Evolutionary conservation across 2,113 vertebrate genomes (phyloP).

Genomic region (Steatornis caripensis): DNA sequence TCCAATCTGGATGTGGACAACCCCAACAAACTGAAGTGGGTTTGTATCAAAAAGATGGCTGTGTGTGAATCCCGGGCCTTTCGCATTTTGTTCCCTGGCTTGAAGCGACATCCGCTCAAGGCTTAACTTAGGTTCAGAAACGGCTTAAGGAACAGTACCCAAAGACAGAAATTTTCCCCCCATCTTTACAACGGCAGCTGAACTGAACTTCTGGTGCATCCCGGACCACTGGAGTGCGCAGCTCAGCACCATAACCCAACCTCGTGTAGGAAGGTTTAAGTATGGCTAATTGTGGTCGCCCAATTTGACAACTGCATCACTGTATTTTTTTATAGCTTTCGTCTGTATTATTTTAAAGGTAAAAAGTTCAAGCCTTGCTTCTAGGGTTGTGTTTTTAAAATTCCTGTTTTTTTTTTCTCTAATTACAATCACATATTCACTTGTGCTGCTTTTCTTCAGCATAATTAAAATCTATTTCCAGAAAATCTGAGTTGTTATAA

Average conservation of each 20-base stretch:
- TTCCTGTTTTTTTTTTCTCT: not conserved
- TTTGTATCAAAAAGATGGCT: not conserved
- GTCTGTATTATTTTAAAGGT: not conserved
- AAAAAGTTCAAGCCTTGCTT: not conserved
- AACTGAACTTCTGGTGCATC: not conserved
- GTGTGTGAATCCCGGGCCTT: not conserved
- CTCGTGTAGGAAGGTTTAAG: not conserved
- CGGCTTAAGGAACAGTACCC: not conserved
- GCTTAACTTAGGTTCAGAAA: not conserved
- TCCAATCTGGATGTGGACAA: not conserved
- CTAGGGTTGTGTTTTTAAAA: not conserved
- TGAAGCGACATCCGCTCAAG: not conserved
- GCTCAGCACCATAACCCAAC: not conserved
- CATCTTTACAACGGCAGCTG: not conserved
- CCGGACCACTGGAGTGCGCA: not conserved
- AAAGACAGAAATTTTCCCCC: not conserved
- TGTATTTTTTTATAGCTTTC: not conserved
- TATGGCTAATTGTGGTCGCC: not conserved
- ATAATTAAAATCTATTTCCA: not conserved
- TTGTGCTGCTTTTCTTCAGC: not conserved
- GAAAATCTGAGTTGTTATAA: not conserved
- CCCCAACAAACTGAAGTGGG: fast-evolving
- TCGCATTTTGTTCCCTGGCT: not conserved
- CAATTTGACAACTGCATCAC: not conserved
- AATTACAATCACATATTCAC: not conserved